Percentiles rank a stretch among this genome's conserved stretches.
Evolutionary conservation across 2,797 vertebrate species (phyloP).

Genomic region (Cossypha polioptera): DNA sequence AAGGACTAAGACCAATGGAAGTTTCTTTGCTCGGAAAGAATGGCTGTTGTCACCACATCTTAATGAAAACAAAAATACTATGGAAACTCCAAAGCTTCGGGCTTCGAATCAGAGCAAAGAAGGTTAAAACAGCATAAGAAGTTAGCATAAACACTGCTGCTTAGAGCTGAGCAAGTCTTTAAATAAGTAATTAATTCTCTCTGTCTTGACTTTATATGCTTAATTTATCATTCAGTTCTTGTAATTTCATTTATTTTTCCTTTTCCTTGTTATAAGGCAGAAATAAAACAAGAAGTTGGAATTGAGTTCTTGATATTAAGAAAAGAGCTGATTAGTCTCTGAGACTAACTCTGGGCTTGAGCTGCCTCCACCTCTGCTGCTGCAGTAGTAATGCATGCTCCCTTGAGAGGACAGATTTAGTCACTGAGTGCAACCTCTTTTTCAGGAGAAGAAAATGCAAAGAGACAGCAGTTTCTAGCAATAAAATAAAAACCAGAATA

Average conservation of each 20-base stretch:
- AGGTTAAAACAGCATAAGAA: neutral
- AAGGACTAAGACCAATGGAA: neutral
- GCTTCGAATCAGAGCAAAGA: neutral
- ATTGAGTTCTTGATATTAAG: neutral
- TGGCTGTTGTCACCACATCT: neutral
- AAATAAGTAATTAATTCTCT: slow-evolving; percentile 13
- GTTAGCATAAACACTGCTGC: neutral
- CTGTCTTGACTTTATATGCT: neutral
- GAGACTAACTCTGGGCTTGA: neutral
- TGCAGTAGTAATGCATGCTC: slow-evolving; percentile 18
- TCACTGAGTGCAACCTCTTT: neutral
- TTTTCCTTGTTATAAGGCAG: neutral
- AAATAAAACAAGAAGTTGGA: neutral
- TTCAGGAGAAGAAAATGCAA: slow-evolving; percentile 58
- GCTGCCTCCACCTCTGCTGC: slow-evolving; percentile 23
- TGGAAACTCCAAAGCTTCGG: neutral
- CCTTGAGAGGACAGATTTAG: slow-evolving; percentile 55
- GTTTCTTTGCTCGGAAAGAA: neutral
- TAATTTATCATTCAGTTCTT: slow-evolving; percentile 15
- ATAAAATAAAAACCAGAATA: slow-evolving; percentile 14
- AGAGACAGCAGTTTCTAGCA: slow-evolving; percentile 51
- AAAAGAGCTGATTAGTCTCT: neutral
- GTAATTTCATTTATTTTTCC: neutral
- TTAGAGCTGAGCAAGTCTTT: neutral
- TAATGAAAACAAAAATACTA: neutral